These are phyloP conservation scores for Nephrotoma guestfalica DNA, from an alignment of 2,888 invertebrate species.

Conservation along the genomic window DNA sequence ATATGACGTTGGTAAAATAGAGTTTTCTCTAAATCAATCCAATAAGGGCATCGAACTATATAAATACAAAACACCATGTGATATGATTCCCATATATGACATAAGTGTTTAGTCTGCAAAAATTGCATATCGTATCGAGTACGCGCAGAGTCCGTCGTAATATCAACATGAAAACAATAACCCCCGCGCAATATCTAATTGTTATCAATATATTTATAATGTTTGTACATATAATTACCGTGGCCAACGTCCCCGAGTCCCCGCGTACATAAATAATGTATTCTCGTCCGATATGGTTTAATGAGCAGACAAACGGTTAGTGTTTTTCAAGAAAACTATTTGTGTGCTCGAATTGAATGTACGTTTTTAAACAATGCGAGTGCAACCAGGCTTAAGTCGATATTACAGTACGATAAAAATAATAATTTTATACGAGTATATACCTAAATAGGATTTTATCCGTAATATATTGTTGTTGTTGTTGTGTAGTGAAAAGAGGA, in stretches of 20 bases:
- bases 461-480: not conserved
- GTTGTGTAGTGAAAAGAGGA: not conserved
- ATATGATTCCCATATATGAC: not conserved
- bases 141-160: not conserved
- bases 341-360: not conserved
- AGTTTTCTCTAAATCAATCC: not conserved
- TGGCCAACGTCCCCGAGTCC: not conserved
- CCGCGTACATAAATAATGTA: not conserved
- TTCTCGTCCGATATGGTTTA: not conserved
- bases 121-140: not conserved
- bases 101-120: not conserved
- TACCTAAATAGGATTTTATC: not conserved
- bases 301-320: not conserved
- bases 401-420: not conserved
- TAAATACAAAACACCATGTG: not conserved
- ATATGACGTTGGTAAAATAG: not conserved
- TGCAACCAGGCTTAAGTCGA: not conserved
- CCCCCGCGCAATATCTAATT: not conserved
- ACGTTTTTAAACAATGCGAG: not conserved
- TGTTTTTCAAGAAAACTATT: not conserved
- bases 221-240: not conserved
- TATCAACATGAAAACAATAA: too few relatives aligned
- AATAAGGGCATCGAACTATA: not conserved
- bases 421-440: not conserved
- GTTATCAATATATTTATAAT: not conserved